Evolutionary conservation across 1,140 invertebrate genomes (phyloP), one percentile per base, ranked within the genome.

Genomic region (Bombyx mandarina): DNA sequence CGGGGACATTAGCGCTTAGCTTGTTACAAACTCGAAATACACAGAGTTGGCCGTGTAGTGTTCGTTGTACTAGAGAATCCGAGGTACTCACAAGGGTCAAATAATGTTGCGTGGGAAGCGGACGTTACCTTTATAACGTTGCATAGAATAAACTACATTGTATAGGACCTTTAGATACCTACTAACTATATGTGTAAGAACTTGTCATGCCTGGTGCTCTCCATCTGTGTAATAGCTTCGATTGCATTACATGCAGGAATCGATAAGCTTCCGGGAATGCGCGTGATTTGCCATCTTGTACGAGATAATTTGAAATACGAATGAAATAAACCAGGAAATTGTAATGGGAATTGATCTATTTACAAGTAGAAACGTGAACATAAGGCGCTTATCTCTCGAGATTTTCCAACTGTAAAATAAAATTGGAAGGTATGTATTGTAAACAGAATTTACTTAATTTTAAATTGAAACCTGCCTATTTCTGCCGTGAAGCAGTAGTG

Each of bases 81-180:
- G 56, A 58, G 58, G 64, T 57, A 62, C 58, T 57, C 49, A 62
- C 60, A 52, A 66, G 66, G 73, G 73, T 78, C 73, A 75, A 66
- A 56, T 52, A 53, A 53, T 58, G 49, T 59, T 64, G 69, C 73
- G 75, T 76, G 75, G 71, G 77, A 79, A 77, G 62, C 59, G 50
- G 57, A 47, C 62, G 57, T 43, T 42, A 12, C 12, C 52, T n/a
- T 22, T 56, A 43, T 1, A 54, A n/a, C 26, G 26, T 35, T 35
- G 26, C 26, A 35, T 35, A 35, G 4, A 35, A 35, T 35, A 35
- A 35, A 49, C 53, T 45, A 45, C 22, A 42, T 46, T n/a, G 8
- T 47, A 48, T 44, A 50, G 18, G 18, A n/a, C 42, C 18, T 8
- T 45, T 35, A 51, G 44, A 57, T 50, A 51, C 50, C 51, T 57